Base-by-base conservation (phyloP, 2,113 vertebrate species). In the Galemys pyrenaicus region DNA sequence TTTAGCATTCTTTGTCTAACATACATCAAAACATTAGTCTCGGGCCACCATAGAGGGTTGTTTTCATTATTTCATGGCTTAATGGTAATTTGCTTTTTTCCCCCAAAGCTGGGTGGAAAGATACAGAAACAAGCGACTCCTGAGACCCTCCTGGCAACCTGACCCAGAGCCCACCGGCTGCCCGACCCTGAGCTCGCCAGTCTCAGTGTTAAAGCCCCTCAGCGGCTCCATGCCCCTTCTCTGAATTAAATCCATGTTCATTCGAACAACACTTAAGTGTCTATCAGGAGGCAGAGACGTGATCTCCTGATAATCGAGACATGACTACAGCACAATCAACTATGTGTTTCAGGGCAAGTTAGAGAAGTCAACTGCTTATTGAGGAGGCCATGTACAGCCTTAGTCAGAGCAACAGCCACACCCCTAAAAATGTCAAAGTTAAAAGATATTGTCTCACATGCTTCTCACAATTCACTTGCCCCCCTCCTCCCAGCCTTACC, bases 191-290 rank as follows among this genome's bases (percentile, higher is more conserved):
- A 77, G 32, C 4, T 65, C 64, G 9, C 10, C 54, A 62, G 1
- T 37, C 5, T 6, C 39, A 62, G 32, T n/a, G 15, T 17, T 41
- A 41, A 67, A 49, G 24, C 6, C 30, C 78, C 78, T 87, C n/a
- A 62, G 19, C 94, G 15, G n/a, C 35, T 93, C 22, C 39, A 22
- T 73, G 10, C 71, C 28, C 32, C 8, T 56, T 73, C 37, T 80
- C 22, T 77, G 67, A 93, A 89, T 87, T 73, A 92, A 87, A 71
- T 64, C 6, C 12, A 87, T 89, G 87, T 54, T 92, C 35, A 58
- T 79, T 87, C 85, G 32, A 77, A 90, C 91, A 67, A 71, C 2
- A 71, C 1, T 39, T 39, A 71, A 85, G 32, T 56, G 70, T 86
- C 39, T 81, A 86, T 26, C 35, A 56, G 46, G 20, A 44, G 30